Percentiles rank a stretch among this genome's conserved stretches.
phyloP scores from a whole-genome alignment of 2,888 invertebrate genomes.

The Danaus chrysippus region DNA sequence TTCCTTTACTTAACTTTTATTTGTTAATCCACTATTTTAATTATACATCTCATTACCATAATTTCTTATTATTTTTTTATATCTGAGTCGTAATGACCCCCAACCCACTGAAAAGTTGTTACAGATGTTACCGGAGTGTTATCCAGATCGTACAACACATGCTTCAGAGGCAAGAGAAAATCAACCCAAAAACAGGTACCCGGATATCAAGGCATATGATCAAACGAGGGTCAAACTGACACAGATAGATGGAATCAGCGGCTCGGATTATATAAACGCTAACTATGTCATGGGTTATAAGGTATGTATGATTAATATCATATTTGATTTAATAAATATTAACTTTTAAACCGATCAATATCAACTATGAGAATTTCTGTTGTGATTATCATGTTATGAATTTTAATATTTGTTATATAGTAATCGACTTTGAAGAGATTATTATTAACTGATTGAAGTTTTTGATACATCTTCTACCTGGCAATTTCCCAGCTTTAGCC shows the following conservation, averaged over 20 bases:
- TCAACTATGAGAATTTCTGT: no score
- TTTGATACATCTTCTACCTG: no score
- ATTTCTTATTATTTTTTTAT: not conserved
- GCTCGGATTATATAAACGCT: slow-evolving; percentile 95
- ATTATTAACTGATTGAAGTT: no score
- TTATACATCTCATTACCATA: no score
- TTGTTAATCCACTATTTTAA: no score
- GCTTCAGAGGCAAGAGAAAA: slow-evolving; percentile 93
- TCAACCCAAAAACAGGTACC: slow-evolving; percentile 92
- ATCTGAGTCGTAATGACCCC: slow-evolving; percentile 4
- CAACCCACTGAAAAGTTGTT: slow-evolving; percentile 48
- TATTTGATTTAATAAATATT: no score
- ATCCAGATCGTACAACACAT: slow-evolving; percentile 91
- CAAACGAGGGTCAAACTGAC: slow-evolving; percentile 92
- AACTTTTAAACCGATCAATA: no score
- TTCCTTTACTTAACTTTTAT: no score
- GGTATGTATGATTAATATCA: slow-evolving; percentile 42
- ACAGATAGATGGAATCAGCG: slow-evolving; percentile 86
- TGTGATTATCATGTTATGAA: no score
- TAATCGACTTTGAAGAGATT: no score
- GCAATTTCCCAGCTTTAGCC: no score
- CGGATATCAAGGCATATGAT: slow-evolving; percentile 95
- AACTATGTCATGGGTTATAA: slow-evolving; percentile 95
- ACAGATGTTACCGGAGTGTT: slow-evolving; percentile 89
- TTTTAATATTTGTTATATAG: no score